Base-by-base conservation (phyloP, 2,888 invertebrate genomes). In the Eilema depressum region DNA sequence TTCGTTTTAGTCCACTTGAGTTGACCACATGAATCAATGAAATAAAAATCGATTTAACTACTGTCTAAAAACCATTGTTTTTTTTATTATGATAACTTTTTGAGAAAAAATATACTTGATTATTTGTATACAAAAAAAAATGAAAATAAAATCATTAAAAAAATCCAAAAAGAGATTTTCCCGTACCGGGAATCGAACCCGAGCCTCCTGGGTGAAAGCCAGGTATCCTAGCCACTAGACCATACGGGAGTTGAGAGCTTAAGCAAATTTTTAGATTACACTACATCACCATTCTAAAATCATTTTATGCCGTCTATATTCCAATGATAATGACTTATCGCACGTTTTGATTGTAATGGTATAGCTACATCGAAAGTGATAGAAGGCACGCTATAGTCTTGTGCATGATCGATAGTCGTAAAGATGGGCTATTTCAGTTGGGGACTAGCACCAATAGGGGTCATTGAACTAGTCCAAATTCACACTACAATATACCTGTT, bases 131-230 rank as follows among this genome's bases (percentile, higher is more conserved):
- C n/a, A n/a, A n/a, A n/a, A n/a, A n/a, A n/a, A n/a, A n/a, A n/a
- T n/a, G n/a, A 59, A 26, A 37, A 66, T 20, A 11, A 11, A n/a
- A 26, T 7, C 28, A 17, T 12, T 8, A 47, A 47, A 1, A 20
- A 23, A 68, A 14, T 30, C 7, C 30, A 77, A 75, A 91, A 89
- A 87, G 83, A 76, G 14, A 60, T 20, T 79, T 96, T 96, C 96
- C 96, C 96, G 95, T 96, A 96, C 96, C 96, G 96, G 96, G 96
- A 96, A 96, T 96, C 96, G 96, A 96, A 96, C 96, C 96, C 96
- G 96, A 96, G 96, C 96, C 96, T 96, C 96, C 96, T 96, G 96
- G 96, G 96, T 96, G 96, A 96, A 95, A 96, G 96, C 96, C 96
- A 96, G 96, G 96, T 96, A 96, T 96, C 96, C 96, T 96, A 96